A percentile compares a stretch with the other conserved stretches of the same genome.
These are phyloP conservation scores for Dipodomys merriami DNA, from an alignment of 2,113 vertebrate genomes.

Conservation along the genomic window DNA sequence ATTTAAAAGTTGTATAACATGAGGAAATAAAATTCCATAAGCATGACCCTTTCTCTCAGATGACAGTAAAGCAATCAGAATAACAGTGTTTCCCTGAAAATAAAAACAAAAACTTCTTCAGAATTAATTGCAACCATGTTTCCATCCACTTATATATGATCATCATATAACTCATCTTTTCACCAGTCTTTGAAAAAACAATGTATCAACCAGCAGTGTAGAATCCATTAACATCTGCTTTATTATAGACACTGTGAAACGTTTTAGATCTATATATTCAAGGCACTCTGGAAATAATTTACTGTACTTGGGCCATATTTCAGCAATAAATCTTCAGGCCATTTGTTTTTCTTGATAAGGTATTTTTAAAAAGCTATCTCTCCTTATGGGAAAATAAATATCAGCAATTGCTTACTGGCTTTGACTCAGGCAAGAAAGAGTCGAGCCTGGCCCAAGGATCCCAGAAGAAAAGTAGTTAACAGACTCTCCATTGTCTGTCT, in stretches of 20 bases:
- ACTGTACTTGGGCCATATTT: background rate
- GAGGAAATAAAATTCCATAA: background rate
- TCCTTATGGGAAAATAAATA: background rate
- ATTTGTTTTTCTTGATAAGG: slow-evolving; percentile 58
- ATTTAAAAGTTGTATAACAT: background rate
- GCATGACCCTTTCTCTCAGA: background rate
- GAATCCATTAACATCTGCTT: background rate
- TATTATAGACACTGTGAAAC: background rate
- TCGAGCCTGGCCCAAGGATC: rapidly evolving
- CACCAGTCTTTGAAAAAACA: background rate
- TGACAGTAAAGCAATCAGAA: background rate
- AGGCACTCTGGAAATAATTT: slow-evolving; percentile 29
- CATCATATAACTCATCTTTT: background rate
- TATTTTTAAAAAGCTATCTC: background rate
- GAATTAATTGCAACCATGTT: background rate
- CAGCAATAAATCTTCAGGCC: background rate
- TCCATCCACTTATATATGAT: background rate
- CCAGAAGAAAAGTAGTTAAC: too few species aligned
- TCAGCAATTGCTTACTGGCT: background rate
- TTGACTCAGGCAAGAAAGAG: background rate
- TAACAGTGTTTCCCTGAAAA: background rate
- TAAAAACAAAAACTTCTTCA: background rate
- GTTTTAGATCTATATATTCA: background rate
- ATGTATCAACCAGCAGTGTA: slow-evolving; percentile 35
- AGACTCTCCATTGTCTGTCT: too few species aligned